Evolutionary conservation across 1,140 invertebrate species (phyloP).

Genomic region (Streblospio benedicti): DNA sequence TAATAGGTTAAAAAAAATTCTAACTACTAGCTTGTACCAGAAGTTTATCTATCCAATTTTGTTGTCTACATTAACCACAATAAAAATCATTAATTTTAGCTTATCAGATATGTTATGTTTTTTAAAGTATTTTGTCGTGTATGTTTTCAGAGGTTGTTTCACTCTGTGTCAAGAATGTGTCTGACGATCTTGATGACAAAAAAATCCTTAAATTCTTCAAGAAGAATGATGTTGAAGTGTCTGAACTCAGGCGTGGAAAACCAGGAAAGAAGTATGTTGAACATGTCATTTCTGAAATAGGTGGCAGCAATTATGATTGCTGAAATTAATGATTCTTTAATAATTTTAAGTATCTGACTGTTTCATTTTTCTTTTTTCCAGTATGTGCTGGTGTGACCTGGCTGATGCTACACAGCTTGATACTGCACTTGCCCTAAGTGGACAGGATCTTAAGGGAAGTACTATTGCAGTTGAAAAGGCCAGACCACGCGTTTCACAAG

Average conservation of each 20-base stretch:
- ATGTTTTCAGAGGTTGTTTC: not conserved
- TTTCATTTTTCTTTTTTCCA: not conserved
- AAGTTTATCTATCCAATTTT: not conserved
- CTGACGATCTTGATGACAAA: not conserved
- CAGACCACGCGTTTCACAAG: too few relatives aligned
- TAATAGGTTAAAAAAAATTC: not conserved
- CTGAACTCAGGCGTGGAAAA: not conserved
- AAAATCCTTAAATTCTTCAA: conserved; percentile 3
- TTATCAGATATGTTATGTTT: too few relatives aligned
- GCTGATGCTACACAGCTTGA: not conserved
- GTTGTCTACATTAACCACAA: not conserved
- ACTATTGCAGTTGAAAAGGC: not conserved
- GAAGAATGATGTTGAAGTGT: not conserved
- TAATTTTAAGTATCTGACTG: not conserved
- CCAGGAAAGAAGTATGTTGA: not conserved
- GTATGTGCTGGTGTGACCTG: not conserved
- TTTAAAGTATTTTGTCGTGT: not conserved
- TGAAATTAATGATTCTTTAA: not conserved
- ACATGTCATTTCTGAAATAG: not conserved
- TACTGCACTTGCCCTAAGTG: not conserved
- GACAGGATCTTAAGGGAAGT: not conserved
- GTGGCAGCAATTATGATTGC: not conserved
- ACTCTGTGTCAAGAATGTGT: not conserved
- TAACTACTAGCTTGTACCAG: not conserved
- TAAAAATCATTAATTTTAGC: too few relatives aligned